Conservation (phyloP, 2,888 invertebrate species). For the Eilema sororculum region DNA sequence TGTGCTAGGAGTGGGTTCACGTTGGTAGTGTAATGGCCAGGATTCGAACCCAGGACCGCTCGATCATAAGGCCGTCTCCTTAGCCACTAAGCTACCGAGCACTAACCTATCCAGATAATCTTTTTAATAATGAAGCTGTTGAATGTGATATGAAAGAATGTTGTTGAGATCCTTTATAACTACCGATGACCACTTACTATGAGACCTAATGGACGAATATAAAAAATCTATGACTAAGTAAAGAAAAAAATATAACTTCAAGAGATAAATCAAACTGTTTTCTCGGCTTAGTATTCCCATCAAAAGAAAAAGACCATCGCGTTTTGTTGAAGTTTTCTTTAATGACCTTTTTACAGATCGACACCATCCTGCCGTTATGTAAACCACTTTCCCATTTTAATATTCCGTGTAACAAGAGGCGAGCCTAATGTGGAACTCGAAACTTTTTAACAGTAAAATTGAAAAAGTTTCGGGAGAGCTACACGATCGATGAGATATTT, state of each 20-base stretch:
- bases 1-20: too few species aligned
- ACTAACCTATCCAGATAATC: too few species aligned
- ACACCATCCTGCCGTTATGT: neutral
- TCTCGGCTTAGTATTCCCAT: neutral
- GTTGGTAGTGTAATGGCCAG: too few species aligned
- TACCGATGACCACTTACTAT: neutral
- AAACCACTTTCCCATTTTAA: neutral
- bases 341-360: neutral
- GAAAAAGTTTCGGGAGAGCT: conserved; percentile 36
- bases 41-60: too few species aligned
- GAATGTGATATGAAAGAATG: neutral
- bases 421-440: neutral
- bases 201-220: too few species aligned
- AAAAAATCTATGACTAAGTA: too few species aligned
- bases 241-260: neutral
- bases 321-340: neutral
- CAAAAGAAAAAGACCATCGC: neutral
- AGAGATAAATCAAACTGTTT: neutral
- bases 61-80: too few species aligned
- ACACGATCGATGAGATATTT: conserved; percentile 17
- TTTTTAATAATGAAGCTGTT: neutral
- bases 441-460: conserved; percentile 30
- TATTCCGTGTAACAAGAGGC: neutral
- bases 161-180: neutral
- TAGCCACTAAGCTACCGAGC: too few species aligned